phyloP scores from a whole-genome alignment of 2,888 invertebrate species.

The Agonopterix arenella region DNA sequence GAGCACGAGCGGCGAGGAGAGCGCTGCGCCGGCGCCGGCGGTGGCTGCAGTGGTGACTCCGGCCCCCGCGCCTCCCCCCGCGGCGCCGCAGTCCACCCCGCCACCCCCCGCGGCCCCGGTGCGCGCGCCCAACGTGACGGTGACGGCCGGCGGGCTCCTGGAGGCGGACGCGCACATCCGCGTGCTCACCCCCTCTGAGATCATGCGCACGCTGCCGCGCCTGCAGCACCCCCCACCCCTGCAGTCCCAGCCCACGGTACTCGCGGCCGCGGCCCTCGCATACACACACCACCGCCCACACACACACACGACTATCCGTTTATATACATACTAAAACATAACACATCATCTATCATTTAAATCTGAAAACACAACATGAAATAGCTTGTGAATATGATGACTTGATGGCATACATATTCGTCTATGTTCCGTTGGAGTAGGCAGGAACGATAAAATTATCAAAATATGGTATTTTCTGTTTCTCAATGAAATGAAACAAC shows the following conservation, averaged over 20 bases:
- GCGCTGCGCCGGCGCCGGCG: slow-evolving; percentile 18
- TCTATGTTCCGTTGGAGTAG: no score
- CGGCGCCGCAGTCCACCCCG: slow-evolving; percentile 16
- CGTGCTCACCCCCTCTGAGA: slow-evolving; percentile 92
- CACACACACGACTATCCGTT: no score
- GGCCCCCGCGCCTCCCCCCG: slow-evolving; percentile 20
- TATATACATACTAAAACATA: no score
- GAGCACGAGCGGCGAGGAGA: slow-evolving; percentile 35
- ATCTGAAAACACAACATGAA: no score
- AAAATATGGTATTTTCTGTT: no score
- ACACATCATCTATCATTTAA: no score
- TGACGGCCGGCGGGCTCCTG: slow-evolving; percentile 78
- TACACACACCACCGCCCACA: slow-evolving; percentile 7
- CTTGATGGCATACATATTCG: no score
- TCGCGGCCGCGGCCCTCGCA: slow-evolving; percentile 13
- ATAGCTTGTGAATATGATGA: no score
- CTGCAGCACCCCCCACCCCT: slow-evolving; percentile 42
- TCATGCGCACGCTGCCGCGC: slow-evolving; percentile 93
- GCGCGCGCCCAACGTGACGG: slow-evolving; percentile 82
- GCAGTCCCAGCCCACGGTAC: slow-evolving; percentile 23
- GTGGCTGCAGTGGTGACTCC: slow-evolving; percentile 13
- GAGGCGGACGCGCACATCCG: slow-evolving; percentile 88
- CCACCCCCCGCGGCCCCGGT: slow-evolving; percentile 41
- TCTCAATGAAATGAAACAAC: no score
- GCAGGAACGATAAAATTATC: no score